Conservation (phyloP, 2,113 vertebrate genomes). For the Erinaceus europaeus region DNA sequence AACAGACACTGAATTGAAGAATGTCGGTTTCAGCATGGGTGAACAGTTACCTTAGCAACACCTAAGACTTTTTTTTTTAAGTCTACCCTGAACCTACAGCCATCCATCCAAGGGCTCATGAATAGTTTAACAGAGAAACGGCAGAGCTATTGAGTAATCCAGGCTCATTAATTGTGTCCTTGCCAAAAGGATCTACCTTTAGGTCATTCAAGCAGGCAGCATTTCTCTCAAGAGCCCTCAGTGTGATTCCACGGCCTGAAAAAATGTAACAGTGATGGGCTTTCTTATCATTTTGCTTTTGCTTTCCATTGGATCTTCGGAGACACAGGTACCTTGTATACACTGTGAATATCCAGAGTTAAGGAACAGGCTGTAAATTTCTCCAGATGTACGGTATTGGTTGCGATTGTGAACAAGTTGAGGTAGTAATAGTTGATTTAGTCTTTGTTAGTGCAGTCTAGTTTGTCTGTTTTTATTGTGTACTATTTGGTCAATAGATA, state of each 20-base stretch:
- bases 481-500: neutral
- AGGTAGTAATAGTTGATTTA: conserved; percentile 26
- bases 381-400: neutral
- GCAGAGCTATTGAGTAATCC: conserved; percentile 92
- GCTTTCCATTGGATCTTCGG: conserved; percentile 78
- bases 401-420: neutral
- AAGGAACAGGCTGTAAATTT: neutral
- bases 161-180: conserved; percentile 93
- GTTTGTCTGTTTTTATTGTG: neutral
- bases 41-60: conserved; percentile 70
- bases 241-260: conserved; percentile 79
- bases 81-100: conserved; percentile 70
- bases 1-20: conserved; percentile 49
- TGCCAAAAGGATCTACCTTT: conserved; percentile 88
- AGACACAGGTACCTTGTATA: conserved; percentile 82
- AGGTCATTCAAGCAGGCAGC: conserved; percentile 94
- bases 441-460: neutral
- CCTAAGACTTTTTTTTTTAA: conserved; percentile 38
- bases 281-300: conserved; percentile 76
- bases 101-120: conserved; percentile 90
- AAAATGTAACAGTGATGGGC: conserved; percentile 79
- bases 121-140: conserved; percentile 89
- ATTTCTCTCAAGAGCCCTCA: conserved; percentile 82
- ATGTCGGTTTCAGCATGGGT: conserved; percentile 66
- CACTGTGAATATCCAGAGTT: conserved; percentile 11